Evolutionary conservation across 2,113 vertebrate species (phyloP).

Genomic region (Cyprinodon tularosa): DNA sequence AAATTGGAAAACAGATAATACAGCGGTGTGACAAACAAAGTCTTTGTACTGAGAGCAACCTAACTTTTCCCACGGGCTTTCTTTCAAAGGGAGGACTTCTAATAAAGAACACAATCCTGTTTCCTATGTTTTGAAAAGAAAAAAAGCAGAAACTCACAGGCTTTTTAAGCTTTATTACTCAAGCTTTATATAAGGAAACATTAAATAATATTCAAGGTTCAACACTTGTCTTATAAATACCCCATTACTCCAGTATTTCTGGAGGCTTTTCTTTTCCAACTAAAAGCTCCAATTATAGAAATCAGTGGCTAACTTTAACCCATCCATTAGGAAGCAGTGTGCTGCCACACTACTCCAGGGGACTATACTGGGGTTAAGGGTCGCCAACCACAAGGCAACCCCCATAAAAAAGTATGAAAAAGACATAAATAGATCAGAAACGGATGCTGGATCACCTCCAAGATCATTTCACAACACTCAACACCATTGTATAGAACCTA

Average conservation of each 20-base stretch:
- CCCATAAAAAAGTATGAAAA: no score
- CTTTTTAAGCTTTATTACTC: slow-evolving; percentile 17
- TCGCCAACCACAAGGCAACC: no score
- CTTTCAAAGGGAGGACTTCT: slow-evolving; percentile 36
- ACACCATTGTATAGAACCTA: no score
- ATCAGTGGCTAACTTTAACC: no score
- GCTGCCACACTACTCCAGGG: no score
- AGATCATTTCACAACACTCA: no score
- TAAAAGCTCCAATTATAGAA: no score
- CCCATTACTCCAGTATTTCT: neutral
- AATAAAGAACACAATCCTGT: neutral
- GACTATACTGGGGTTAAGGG: no score
- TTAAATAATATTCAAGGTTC: neutral
- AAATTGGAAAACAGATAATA: slow-evolving; percentile 47
- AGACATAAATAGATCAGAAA: no score
- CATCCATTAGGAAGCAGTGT: no score
- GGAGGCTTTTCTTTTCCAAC: no score
- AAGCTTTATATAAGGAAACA: neutral
- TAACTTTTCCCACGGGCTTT: slow-evolving; percentile 49
- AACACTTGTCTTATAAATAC: neutral
- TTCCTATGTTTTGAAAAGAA: slow-evolving; percentile 60
- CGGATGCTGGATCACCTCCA: no score
- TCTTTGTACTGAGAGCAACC: slow-evolving; percentile 36
- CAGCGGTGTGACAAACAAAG: slow-evolving; percentile 51
- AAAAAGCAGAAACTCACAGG: slow-evolving; percentile 42